Percentiles rank a stretch among this genome's conserved stretches.
phyloP scores from a whole-genome alignment of 2,113 vertebrate genomes.

The Chloroceryle aenea region DNA sequence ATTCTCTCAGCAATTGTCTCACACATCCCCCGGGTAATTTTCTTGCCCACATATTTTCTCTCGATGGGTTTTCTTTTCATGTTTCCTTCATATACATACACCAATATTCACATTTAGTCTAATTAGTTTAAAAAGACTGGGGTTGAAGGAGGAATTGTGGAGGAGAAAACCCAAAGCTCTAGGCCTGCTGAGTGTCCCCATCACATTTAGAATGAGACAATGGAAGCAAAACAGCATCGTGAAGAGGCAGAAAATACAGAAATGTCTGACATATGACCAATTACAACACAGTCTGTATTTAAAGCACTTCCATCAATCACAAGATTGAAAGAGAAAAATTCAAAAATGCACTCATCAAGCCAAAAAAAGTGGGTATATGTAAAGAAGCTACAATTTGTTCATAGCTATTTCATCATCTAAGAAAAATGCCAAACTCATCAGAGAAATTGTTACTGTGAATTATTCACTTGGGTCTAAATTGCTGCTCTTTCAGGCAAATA shows the following conservation, averaged over 20 bases:
- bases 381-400: not conserved
- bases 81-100: not conserved
- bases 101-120: not conserved
- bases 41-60: not conserved
- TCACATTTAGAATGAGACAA: not conserved
- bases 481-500: not conserved
- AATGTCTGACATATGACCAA: not conserved
- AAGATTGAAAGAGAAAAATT: not conserved
- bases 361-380: not conserved
- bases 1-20: not conserved
- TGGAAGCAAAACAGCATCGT: not conserved
- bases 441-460: conserved; percentile 21
- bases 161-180: not conserved
- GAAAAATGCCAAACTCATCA: conserved; percentile 11
- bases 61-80: not conserved
- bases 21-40: not conserved
- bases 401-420: conserved; percentile 1
- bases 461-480: conserved; percentile 35
- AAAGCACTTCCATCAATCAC: not conserved
- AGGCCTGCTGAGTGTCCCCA: not conserved
- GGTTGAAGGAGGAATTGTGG: not conserved
- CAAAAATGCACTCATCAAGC: not conserved
- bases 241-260: not conserved
- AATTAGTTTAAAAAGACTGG: not conserved
- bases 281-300: not conserved